Percentiles rank a stretch among this genome's conserved stretches.
Conservation (phyloP, 2,113 vertebrate genomes). For the Ia io region DNA sequence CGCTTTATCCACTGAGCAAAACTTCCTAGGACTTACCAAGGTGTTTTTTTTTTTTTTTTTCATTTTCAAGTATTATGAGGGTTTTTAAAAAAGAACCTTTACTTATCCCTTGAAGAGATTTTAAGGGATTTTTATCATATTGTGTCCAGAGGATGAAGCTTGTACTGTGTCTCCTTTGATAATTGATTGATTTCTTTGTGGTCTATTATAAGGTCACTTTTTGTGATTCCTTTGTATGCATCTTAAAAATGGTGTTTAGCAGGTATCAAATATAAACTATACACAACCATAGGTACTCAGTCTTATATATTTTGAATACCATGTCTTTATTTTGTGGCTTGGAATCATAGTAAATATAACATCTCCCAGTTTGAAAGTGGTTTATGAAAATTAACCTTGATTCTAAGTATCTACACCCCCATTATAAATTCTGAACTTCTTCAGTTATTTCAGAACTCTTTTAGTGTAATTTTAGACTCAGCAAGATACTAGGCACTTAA, state of each 20-base stretch:
- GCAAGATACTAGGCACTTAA: background rate
- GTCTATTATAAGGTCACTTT: background rate
- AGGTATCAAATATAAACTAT: background rate
- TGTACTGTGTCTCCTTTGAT: background rate
- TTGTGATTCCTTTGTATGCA: background rate
- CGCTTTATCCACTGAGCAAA: no score
- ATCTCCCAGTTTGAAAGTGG: background rate
- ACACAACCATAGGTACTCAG: background rate
- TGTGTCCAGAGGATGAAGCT: background rate
- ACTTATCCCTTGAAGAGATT: background rate
- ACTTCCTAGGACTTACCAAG: no score
- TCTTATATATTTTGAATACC: background rate
- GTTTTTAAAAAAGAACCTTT: background rate
- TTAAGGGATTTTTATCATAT: constrained; percentile 24
- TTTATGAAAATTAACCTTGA: background rate
- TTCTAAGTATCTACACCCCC: background rate
- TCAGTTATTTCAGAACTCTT: background rate
- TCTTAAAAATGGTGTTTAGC: background rate
- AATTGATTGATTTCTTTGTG: background rate
- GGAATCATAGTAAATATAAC: background rate
- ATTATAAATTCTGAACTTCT: constrained; percentile 28
- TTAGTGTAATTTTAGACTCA: background rate
- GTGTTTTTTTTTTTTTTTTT: background rate
- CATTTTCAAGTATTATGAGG: background rate
- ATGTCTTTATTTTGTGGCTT: background rate